phyloP scores from a whole-genome alignment of 2,797 vertebrate genomes.

The Ammospiza maritima region DNA sequence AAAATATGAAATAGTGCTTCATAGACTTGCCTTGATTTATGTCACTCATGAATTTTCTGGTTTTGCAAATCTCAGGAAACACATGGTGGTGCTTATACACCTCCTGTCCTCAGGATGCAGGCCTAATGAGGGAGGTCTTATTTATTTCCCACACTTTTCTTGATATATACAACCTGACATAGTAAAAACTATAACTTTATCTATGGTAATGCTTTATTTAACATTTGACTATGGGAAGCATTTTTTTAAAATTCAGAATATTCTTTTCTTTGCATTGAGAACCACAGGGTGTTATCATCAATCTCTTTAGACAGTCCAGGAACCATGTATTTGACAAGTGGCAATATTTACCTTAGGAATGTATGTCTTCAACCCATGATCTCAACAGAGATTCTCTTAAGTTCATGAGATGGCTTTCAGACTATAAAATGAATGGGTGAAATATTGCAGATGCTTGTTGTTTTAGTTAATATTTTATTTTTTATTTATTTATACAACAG shows the following conservation, averaged over 20 bases:
- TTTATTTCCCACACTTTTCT: background rate
- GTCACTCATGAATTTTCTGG: background rate
- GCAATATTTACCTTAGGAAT: constrained; percentile 7
- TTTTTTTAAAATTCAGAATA: background rate
- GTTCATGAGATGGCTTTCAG: background rate
- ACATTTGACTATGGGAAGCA: constrained; percentile 16
- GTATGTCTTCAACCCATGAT: background rate
- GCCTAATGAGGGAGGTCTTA: background rate
- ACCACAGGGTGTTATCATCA: background rate
- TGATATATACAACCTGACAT: background rate
- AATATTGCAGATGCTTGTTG: background rate
- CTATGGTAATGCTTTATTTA: constrained; percentile 22
- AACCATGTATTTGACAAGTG: background rate
- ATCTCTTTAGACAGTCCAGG: background rate
- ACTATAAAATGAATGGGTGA: background rate
- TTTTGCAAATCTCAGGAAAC: background rate
- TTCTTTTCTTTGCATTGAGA: constrained; percentile 18
- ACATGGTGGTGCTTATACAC: fast-evolving
- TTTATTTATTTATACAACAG: background rate
- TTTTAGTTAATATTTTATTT: background rate
- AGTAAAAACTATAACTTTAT: background rate
- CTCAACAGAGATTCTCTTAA: background rate
- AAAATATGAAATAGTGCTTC: background rate
- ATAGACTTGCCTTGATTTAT: background rate
- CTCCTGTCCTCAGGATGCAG: background rate